Base-by-base conservation (phyloP, 2,888 invertebrate genomes). In the Julus scanicus region DNA sequence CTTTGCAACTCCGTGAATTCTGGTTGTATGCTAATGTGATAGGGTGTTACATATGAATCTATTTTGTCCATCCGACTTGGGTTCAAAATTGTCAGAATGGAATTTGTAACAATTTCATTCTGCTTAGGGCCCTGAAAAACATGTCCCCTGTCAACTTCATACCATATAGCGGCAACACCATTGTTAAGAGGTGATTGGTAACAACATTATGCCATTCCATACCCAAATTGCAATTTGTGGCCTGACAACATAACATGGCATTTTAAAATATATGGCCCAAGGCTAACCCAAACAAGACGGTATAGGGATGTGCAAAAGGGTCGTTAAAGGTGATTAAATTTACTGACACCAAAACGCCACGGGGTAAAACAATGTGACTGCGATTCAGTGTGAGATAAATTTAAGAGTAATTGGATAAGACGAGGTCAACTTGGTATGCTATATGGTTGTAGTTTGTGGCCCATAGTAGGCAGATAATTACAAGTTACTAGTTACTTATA, bases 291-390 rank as follows among this genome's bases (percentile, higher is more conserved):
- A 71, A 71, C 71, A 71, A 9, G 71, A 71, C 13, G 71, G 71
- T 71, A 29, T 29, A n/a, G 29, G 71, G 71, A 71, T 71, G 71
- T 29, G 29, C 71, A 3, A 71, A 29, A 71, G 71, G 29, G 71
- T 71, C 71, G 71, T 71, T 71, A 71, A 71, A 71, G 71, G 71
- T 71, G 71, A 71, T 71, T 71, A 71, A 29, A 29, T 71, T 71
- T 71, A 71, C 71, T 29, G 71, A 71, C 71, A 71, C 71, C 71
- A n/a, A 71, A 71, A 71, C 29, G 71, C 71, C 71, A 71, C 5
- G 9, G 29, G 71, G 29, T 71, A 71, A 71, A 29, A 71, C 71
- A 71, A 71, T 71, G 29, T 29, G 71, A 71, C 71, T 71, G 63
- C 63, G 63, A 63, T 63, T 63, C 20, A 20, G 63, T 20, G 8